Percentiles rank a stretch among this genome's conserved stretches.
phyloP scores from a whole-genome alignment of 35 echinoderm and acorn worm genomes.

The Heliocidaris erythrogramma region DNA sequence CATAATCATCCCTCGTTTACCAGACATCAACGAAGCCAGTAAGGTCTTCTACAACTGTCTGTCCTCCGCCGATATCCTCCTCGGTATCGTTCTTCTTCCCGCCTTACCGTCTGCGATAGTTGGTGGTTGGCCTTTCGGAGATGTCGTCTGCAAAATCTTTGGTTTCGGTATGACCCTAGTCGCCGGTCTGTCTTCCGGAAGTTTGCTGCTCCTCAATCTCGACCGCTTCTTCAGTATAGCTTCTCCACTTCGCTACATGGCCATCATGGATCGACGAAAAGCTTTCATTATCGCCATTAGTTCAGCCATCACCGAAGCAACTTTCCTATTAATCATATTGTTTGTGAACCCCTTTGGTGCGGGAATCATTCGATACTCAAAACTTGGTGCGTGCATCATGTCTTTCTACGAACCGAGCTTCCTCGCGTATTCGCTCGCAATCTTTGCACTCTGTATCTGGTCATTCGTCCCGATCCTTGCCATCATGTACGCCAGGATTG shows the following conservation, averaged over 20 bases:
- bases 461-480: not conserved
- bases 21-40: conserved; percentile 39
- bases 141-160: conserved; percentile 22
- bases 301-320: not conserved
- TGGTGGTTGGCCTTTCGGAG: conserved; percentile 23
- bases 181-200: not conserved
- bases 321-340: not conserved
- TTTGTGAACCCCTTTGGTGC: not conserved
- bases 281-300: not conserved
- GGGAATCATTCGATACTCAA: not conserved
- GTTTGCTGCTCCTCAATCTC: conserved; percentile 33
- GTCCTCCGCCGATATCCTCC: not conserved
- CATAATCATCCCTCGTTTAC: conserved; percentile 23
- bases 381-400: conserved; percentile 26
- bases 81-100: conserved; percentile 9
- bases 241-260: conserved; percentile 23
- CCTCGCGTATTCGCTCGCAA: not conserved
- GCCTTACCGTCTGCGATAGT: conserved; percentile 13
- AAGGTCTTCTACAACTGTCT: conserved; percentile 31
- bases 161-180: conserved; percentile 8
- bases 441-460: conserved; percentile 35
- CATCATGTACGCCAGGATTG: conserved; percentile 7
- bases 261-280: conserved; percentile 22
- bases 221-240: conserved; percentile 24
- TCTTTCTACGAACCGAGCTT: not conserved